Conservation (phyloP, 2,888 invertebrate species). For the Leptogaster cylindrica region DNA sequence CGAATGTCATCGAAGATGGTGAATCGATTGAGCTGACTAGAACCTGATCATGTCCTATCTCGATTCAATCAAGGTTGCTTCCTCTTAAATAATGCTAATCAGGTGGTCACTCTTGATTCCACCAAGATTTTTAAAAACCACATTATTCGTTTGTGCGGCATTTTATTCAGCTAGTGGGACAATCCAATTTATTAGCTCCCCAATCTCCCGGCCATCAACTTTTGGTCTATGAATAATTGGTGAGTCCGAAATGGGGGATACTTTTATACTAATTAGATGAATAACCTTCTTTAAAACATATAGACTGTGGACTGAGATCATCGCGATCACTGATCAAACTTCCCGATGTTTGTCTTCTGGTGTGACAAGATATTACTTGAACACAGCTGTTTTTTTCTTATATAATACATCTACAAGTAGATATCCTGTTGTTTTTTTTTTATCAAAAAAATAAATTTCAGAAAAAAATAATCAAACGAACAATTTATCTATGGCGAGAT, state of each 20-base stretch:
- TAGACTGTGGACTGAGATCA: not conserved
- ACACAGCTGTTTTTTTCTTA: conserved; percentile 4
- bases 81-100: conserved; percentile 47
- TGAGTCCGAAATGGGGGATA: conserved; percentile 30
- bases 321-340: not conserved
- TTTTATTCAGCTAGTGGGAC: conserved; percentile 44
- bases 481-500: not conserved
- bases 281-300: conserved; percentile 28
- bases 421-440: not conserved
- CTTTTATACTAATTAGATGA: conserved; percentile 43
- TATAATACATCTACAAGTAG: too few species aligned
- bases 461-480: not conserved
- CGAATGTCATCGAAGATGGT: too few species aligned
- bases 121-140: not conserved
- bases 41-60: conserved; percentile 36
- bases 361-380: conserved; percentile 21
- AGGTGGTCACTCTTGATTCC: conserved; percentile 41
- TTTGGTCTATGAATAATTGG: conserved; percentile 25
- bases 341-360: not conserved
- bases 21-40: conserved; percentile 3
- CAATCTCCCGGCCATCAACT: conserved; percentile 14
- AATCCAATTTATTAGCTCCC: conserved; percentile 44
- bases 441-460: not conserved
- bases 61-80: conserved; percentile 43
- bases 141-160: conserved; percentile 42